Evolutionary conservation across 2,797 vertebrate genomes (phyloP).

Genomic region (Sebastes hubbsi): DNA sequence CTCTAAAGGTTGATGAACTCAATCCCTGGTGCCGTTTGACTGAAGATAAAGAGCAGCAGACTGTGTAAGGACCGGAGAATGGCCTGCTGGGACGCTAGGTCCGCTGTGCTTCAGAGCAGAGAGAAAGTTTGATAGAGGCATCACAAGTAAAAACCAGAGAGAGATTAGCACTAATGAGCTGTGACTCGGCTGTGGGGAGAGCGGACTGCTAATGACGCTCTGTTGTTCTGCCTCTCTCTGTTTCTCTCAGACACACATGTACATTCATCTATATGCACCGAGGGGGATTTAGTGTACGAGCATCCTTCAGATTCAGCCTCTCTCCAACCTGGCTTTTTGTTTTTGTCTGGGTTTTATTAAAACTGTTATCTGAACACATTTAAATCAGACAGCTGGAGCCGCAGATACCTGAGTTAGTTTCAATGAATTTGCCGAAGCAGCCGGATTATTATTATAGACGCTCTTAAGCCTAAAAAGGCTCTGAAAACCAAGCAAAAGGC

Average conservation of each 20-base stretch:
- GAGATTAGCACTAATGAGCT: conserved; percentile 72
- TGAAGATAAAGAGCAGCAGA: conserved; percentile 27
- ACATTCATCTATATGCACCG: conserved; percentile 9
- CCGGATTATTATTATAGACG: conserved; percentile 21
- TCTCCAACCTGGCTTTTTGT: conserved; percentile 9
- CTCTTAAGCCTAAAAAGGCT: conserved; percentile 19
- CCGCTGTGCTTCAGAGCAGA: conserved; percentile 25
- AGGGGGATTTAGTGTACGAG: conserved; percentile 2
- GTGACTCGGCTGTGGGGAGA: conserved; percentile 50
- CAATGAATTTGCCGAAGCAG: conserved; percentile 2
- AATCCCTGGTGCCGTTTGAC: conserved; percentile 17
- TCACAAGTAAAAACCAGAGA: conserved; percentile 33
- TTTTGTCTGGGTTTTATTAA: conserved; percentile 35
- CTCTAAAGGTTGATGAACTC: conserved; percentile 45
- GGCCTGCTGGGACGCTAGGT: conserved; percentile 28
- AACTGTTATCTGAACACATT: conserved; percentile 22
- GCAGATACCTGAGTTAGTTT: conserved; percentile 41
- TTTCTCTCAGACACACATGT: background rate
- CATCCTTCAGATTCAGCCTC: conserved; percentile 30
- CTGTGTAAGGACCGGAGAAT: conserved; percentile 7
- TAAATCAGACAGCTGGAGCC: conserved; percentile 37
- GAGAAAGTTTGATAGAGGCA: conserved; percentile 49
- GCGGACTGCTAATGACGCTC: conserved; percentile 48
- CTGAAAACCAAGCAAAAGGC: conserved; percentile 26
- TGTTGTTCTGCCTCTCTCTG: conserved; percentile 32